phyloP scores from a whole-genome alignment of 2,888 invertebrate species.

The Microctonus brassicae region DNA sequence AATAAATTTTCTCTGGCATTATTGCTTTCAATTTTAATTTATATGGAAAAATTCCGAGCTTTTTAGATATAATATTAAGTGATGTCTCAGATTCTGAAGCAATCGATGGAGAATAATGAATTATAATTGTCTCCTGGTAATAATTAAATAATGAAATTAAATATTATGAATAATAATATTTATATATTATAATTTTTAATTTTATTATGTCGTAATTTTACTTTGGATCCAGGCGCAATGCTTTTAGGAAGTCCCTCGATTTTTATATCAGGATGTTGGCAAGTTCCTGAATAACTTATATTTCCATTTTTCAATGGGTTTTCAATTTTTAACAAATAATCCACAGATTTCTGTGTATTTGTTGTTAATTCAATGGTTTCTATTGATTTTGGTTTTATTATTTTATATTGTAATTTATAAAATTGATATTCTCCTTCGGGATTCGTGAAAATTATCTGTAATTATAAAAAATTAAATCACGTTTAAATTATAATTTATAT shows the following conservation, averaged over 20 bases:
- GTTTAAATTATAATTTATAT: background rate
- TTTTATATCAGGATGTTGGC: conserved; percentile 44
- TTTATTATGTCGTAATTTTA: conserved; percentile 37
- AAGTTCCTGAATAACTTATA: conserved; percentile 44
- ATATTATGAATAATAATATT: background rate
- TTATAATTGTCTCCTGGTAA: background rate
- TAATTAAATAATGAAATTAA: background rate
- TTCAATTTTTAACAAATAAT: conserved; percentile 48
- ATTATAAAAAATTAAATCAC: conserved; percentile 4
- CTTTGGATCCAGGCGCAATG: conserved; percentile 39
- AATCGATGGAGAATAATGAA: conserved; percentile 52
- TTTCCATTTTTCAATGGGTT: conserved; percentile 50
- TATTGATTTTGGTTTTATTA: conserved; percentile 52
- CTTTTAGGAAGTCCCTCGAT: conserved; percentile 44
- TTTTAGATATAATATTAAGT: conserved; percentile 46
- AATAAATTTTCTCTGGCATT: conserved; percentile 45
- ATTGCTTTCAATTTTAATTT: conserved; percentile 53
- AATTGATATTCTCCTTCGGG: conserved; percentile 52
- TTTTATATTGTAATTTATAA: conserved; percentile 55
- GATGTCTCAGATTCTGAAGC: conserved; percentile 42
- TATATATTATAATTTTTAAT: background rate
- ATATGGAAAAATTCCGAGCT: conserved; percentile 54
- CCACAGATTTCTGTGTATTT: conserved; percentile 43
- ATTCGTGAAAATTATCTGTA: conserved; percentile 46
- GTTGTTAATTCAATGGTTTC: conserved; percentile 53